Conservation (phyloP, 35 echinoderm and acorn worm species). For the Ophiothrix spiculata region DNA sequence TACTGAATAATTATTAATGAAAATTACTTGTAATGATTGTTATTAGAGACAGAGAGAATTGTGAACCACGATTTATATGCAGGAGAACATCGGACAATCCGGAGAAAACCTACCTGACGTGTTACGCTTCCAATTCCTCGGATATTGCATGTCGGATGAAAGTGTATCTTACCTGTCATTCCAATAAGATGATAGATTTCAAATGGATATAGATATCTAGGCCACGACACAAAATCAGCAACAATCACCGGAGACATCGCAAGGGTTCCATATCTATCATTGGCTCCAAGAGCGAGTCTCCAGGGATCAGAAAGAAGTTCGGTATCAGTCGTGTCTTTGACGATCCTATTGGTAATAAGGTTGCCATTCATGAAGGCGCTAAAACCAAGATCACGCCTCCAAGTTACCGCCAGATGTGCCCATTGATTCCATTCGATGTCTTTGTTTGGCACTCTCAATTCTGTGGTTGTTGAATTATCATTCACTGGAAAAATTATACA, state of each 20-base stretch:
- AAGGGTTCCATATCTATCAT: background rate
- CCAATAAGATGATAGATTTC: slow-evolving; percentile 51
- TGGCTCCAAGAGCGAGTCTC: background rate
- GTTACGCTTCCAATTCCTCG: no score
- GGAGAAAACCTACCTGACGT: no score
- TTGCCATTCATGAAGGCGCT: slow-evolving; percentile 29
- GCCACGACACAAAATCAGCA: slow-evolving; percentile 56
- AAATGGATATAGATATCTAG: slow-evolving; percentile 50
- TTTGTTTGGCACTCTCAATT: background rate
- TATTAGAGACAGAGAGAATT: no score
- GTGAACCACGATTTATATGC: no score
- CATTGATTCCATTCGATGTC: slow-evolving; percentile 16
- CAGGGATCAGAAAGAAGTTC: background rate
- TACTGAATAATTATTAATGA: no score
- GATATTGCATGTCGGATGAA: no score
- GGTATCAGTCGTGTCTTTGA: background rate
- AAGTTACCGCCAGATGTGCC: slow-evolving; percentile 28
- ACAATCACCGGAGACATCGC: slow-evolving; percentile 16
- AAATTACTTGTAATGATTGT: no score
- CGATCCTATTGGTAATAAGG: background rate
- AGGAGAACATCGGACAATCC: no score
- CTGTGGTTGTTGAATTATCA: background rate
- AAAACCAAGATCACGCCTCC: slow-evolving; percentile 8
- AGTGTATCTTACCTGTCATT: slow-evolving; percentile 63
- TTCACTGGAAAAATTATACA: slow-evolving; percentile 7